Evolutionary conservation across 1,140 invertebrate species (phyloP).

Genomic region (Mya arenaria): DNA sequence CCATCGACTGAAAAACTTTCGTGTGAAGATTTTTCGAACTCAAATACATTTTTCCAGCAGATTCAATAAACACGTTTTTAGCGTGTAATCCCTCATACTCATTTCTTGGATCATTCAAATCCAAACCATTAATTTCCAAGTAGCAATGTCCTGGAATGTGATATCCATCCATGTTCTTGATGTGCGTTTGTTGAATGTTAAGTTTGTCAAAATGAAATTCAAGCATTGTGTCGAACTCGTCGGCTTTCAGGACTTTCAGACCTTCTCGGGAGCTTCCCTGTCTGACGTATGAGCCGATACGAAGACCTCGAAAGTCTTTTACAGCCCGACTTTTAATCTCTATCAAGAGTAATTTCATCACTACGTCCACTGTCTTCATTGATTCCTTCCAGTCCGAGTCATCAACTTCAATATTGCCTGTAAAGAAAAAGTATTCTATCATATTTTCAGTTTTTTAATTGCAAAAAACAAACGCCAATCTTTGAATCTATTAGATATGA

Average conservation of each 20-base stretch:
- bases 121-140: not conserved
- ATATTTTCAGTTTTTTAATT: too few relatives aligned
- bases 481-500: too few relatives aligned
- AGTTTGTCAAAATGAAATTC: too few relatives aligned
- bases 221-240: constrained; percentile 23
- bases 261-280: constrained; percentile 34
- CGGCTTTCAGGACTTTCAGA: constrained; percentile 27
- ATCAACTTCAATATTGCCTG: constrained; percentile 31
- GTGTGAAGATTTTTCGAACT: constrained; percentile 24
- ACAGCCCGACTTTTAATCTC: not conserved
- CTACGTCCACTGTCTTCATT: constrained; percentile 4
- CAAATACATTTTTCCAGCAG: not conserved
- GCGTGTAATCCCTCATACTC: not conserved
- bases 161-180: not conserved
- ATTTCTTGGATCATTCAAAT: not conserved
- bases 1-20: constrained; percentile 31
- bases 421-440: too few relatives aligned
- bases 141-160: constrained; percentile 39
- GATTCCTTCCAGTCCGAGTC: constrained; percentile 1
- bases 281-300: constrained; percentile 24
- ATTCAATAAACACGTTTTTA: constrained; percentile 3
- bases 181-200: too few relatives aligned
- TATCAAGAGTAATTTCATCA: constrained; percentile 9
- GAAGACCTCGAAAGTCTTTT: not conserved
- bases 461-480: too few relatives aligned